Evolutionary conservation across 2,113 vertebrate genomes (phyloP), one percentile per base, ranked within the genome.

Genomic region (Larimichthys crocea): DNA sequence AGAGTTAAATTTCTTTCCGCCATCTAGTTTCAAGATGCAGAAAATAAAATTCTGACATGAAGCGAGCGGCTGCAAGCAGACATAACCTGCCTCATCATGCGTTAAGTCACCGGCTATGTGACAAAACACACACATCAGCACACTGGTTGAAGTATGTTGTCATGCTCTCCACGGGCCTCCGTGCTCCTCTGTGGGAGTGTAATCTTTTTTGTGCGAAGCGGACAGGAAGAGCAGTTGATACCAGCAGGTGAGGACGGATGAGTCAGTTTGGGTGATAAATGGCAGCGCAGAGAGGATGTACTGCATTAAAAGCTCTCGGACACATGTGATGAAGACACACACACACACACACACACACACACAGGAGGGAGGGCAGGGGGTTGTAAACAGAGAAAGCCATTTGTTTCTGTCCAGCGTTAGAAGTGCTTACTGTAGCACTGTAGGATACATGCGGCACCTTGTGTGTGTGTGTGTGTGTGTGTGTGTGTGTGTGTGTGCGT

Each of bases 381-480:
- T 70, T 76, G 83, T 90, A 78, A 88, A 87, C 75, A 85, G 63
- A 74, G 64, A 59, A 69, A 69, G 31, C 68, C 50, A 79, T 92
- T 92, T 88, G 82, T 89, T 89, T 55, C 55, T 86, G 84, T 67
- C 53, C 5, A 20, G 63, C 63, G 75, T 87, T 53, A 84, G 75
- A 84, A 84, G 61, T 72, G 91, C 80, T 92, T 77, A 79, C 69
- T 76, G 82, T 74, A 48, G 86, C 80, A 90, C 67, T 65, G 78
- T 79, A 79, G 80, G 74, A 86, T 24, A 50, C 71, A 80, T 57
- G 70, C 50, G 60, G 59, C 48, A 29, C 68, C 29, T 3, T 52
- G 82, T 73, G 35, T 71, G 31, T 67, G 35, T 62, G 59, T 50
- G 29, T 74, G 60, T 63, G 64, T 74, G 60, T 68, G 75, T 31